These are phyloP conservation scores for Eupithecia subfuscata DNA, from an alignment of 2,888 invertebrate species.

Conservation along the genomic window DNA sequence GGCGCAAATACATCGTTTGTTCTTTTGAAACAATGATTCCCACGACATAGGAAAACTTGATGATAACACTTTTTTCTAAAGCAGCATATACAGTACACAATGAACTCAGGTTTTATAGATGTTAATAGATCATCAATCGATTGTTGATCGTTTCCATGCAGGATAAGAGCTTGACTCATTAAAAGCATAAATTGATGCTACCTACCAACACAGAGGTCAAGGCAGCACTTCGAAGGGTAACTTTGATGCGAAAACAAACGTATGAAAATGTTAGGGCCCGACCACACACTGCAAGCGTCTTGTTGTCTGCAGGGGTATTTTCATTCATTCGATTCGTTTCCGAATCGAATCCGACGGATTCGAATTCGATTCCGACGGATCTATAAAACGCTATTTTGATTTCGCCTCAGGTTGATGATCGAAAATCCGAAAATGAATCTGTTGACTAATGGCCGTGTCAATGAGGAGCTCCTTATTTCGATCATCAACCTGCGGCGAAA, in stretches of 20 bases:
- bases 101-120: conserved; percentile 4
- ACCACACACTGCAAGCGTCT: neutral
- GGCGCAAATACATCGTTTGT: conserved; percentile 7
- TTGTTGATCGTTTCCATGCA: conserved; percentile 24
- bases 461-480: no score
- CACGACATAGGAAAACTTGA: conserved; percentile 18
- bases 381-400: no score
- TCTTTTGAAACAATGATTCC: conserved; percentile 21
- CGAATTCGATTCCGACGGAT: no score
- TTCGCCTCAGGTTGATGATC: no score
- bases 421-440: no score
- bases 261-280: neutral
- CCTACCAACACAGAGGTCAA: neutral
- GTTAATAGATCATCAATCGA: conserved; percentile 16
- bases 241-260: neutral
- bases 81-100: conserved; percentile 15
- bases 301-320: no score
- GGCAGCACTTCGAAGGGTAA: neutral
- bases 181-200: neutral
- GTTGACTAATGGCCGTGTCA: no score
- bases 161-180: conserved; percentile 2
- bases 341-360: no score
- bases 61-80: conserved; percentile 13
- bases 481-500: no score
- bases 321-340: no score